Base-by-base conservation (phyloP, 2,888 invertebrate species). In the Drosophila sordidapex region DNA sequence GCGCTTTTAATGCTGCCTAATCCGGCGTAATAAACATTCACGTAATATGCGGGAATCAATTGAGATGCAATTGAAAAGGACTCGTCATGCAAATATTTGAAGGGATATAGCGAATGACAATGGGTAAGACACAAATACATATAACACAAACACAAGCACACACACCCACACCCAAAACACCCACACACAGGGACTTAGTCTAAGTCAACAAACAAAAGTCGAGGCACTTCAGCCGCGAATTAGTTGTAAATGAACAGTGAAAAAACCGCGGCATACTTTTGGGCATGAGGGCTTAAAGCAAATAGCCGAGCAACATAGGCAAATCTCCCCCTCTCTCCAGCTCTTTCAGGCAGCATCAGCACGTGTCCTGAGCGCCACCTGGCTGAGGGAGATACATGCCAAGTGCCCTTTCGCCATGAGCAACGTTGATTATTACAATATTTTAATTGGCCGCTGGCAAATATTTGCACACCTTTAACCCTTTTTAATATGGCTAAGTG, bases 401-500 rank as follows among this genome's bases (percentile, higher is more conserved):
- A 25, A 10, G 43, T 36, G 27, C 66, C 29, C 49, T 52, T 48
- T n/a, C 54, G 25, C 35, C 52, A 40, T 36, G 52, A 53, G 40
- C 49, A 62, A 29, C 66, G 74, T 72, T 82, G 74, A 77, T 84
- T 90, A 89, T 89, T 87, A 82, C 79, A 76, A 80, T 81, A 81
- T 89, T 88, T 90, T 90, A 90, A 90, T 90, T 90, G 90, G 90
- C 74, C 76, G 51, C 74, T 60, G 54, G 66, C 70, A 91, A 91
- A 91, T 91, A 91, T 90, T 90, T 88, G 79, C 79, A 51, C 77
- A 90, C 83, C 85, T 88, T 90, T 90, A 90, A 91, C 90, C 90
- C 91, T 88, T 90, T 90, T 81, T 82, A 90, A 87, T 87, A 85
- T 79, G 79, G 64, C 67, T 77, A 89, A 90, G 90, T 87, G 87